Conservation (phyloP, 2,113 vertebrate genomes). For the Thunnus maccoyii region DNA sequence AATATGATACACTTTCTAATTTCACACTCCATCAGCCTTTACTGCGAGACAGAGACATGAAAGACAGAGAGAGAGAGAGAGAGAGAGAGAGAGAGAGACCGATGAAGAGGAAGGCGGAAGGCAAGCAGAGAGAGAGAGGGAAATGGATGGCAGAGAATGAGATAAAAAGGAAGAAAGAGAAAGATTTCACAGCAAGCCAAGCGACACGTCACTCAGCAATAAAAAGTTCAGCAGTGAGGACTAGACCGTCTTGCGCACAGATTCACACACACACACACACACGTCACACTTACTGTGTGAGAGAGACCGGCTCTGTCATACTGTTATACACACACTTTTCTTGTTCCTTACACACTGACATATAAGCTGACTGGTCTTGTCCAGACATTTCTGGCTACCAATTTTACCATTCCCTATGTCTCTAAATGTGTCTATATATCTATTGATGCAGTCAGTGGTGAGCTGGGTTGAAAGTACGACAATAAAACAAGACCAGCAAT, state of each 20-base stretch:
- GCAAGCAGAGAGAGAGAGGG: constrained; percentile 54
- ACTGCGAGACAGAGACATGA: constrained; percentile 71
- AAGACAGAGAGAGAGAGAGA: constrained; percentile 53
- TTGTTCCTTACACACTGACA: constrained; percentile 1
- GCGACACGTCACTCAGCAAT: constrained; percentile 57
- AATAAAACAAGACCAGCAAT: background rate
- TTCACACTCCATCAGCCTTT: constrained; percentile 85
- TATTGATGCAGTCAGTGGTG: background rate
- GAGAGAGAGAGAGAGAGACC: constrained; percentile 40
- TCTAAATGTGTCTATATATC: constrained; percentile 10
- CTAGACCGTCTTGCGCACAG: constrained; percentile 23
- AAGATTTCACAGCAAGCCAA: constrained; percentile 58
- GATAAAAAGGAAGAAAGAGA: constrained; percentile 50
- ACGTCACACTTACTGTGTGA: background rate
- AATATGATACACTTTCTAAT: constrained; percentile 86
- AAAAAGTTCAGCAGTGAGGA: constrained; percentile 68
- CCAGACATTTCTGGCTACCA: constrained; percentile 1
- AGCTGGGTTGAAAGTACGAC: no score
- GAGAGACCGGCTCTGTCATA: background rate
- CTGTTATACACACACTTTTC: background rate
- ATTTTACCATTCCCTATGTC: background rate
- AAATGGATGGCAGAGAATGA: constrained; percentile 62
- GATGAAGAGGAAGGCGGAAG: constrained; percentile 55
- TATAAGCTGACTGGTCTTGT: background rate
- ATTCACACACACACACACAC: background rate